These are phyloP conservation scores for Cavia aperea DNA, from an alignment of 2,113 vertebrate genomes.

Conservation along the genomic window DNA sequence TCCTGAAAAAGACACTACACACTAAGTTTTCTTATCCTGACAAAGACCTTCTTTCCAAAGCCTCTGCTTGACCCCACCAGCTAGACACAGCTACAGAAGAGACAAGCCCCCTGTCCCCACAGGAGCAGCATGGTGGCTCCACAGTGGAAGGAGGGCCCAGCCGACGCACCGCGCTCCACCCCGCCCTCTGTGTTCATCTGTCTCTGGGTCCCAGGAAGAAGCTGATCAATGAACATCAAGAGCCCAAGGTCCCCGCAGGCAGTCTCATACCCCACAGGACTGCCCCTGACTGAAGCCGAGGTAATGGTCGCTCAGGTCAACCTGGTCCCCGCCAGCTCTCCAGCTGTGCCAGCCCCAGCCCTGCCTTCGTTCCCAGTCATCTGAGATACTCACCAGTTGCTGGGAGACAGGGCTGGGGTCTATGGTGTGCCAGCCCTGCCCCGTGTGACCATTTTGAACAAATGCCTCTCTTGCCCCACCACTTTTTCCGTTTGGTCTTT, in stretches of 20 bases:
- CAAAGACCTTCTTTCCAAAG: not conserved
- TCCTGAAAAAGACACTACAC: not conserved
- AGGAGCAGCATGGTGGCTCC: not conserved
- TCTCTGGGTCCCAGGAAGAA: not conserved
- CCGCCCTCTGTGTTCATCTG: not conserved
- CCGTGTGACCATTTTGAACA: no score
- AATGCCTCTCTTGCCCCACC: not conserved
- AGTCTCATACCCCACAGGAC: not conserved
- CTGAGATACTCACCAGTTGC: not conserved
- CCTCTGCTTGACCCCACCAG: not conserved
- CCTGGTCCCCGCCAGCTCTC: fast-evolving
- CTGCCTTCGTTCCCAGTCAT: not conserved
- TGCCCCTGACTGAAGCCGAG: not conserved
- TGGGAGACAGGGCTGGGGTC: not conserved
- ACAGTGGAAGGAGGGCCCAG: not conserved
- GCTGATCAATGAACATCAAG: not conserved
- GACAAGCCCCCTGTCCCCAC: not conserved
- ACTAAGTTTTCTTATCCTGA: not conserved
- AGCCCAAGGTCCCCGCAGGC: not conserved
- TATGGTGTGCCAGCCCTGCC: not conserved
- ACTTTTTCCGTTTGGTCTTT: not conserved
- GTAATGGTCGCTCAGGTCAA: not conserved
- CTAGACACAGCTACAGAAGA: not conserved
- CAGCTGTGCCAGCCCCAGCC: not conserved
- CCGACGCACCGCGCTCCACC: fast-evolving